These are phyloP conservation scores for Drosophila bocki DNA, from an alignment of 1,140 invertebrate species.

Conservation along the genomic window DNA sequence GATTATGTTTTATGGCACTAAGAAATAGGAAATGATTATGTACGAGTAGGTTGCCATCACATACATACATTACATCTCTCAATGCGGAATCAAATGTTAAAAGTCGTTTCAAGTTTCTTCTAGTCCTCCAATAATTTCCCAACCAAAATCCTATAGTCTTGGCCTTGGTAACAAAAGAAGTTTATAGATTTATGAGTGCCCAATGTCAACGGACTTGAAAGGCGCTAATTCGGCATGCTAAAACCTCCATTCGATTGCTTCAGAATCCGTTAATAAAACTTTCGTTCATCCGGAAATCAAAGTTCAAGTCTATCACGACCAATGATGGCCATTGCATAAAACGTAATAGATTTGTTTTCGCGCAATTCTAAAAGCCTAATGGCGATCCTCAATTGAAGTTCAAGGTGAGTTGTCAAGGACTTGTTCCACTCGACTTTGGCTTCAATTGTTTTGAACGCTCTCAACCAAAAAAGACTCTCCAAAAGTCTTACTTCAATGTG, in stretches of 20 bases:
- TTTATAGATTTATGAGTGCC: not conserved
- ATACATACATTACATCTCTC: not conserved
- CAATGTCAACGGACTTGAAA: conserved; percentile 28
- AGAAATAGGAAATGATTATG: not conserved
- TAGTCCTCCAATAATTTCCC: not conserved
- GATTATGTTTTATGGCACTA: not conserved
- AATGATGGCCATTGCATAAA: conserved; percentile 17
- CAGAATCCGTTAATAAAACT: conserved; percentile 17
- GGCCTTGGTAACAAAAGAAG: conserved; percentile 9
- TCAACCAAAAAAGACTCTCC: conserved; percentile 28
- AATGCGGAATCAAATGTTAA: not conserved
- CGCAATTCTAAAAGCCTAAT: conserved; percentile 25
- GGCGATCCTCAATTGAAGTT: conserved; percentile 42
- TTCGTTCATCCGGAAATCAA: conserved; percentile 27
- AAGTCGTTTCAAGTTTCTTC: not conserved
- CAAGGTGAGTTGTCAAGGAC: conserved; percentile 45
- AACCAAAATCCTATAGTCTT: not conserved
- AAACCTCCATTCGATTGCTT: conserved; percentile 13
- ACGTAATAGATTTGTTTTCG: conserved; percentile 21
- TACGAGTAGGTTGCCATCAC: not conserved
- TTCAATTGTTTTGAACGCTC: conserved; percentile 36
- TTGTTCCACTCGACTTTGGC: conserved; percentile 18
- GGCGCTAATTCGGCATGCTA: conserved; percentile 6
- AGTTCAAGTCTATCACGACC: conserved; percentile 32
- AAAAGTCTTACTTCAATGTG: conserved; percentile 41